phyloP scores from a whole-genome alignment of 2,113 vertebrate genomes.

The Tupaia chinensis region DNA sequence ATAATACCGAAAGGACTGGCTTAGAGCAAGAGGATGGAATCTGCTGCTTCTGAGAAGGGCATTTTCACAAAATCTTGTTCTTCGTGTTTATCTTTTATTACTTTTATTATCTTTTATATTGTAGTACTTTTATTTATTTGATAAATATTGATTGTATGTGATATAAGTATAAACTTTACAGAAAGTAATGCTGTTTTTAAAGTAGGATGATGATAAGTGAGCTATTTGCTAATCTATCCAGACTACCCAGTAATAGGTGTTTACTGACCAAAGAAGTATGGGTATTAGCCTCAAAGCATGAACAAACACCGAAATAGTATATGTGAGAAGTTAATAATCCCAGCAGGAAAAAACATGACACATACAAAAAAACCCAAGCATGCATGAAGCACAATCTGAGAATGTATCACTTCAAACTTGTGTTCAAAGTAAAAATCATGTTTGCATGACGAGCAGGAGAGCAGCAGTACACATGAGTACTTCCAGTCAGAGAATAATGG shows the following conservation, averaged over 20 bases:
- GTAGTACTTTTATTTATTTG: background rate
- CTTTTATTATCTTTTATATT: background rate
- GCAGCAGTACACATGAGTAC: background rate
- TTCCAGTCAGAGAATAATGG: slow-evolving; percentile 20
- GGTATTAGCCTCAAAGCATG: background rate
- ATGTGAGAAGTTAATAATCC: background rate
- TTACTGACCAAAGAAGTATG: background rate
- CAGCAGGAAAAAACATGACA: background rate
- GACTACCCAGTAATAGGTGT: background rate
- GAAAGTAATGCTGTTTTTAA: slow-evolving; percentile 18
- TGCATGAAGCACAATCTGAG: slow-evolving; percentile 16
- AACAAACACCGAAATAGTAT: background rate
- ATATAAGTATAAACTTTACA: background rate
- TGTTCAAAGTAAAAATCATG: slow-evolving; percentile 42
- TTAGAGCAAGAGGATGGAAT: background rate
- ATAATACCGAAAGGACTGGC: background rate
- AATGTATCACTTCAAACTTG: slow-evolving; percentile 5
- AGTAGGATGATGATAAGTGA: background rate
- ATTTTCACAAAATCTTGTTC: background rate
- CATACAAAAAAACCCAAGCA: background rate
- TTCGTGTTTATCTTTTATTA: background rate
- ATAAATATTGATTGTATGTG: background rate
- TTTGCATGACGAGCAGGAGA: background rate
- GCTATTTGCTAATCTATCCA: background rate
- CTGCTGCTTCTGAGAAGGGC: background rate